A percentile compares a stretch with the other conserved stretches of the same genome.
Evolutionary conservation across 2,888 invertebrate genomes (phyloP).

Genomic region (Tipula lateralis): DNA sequence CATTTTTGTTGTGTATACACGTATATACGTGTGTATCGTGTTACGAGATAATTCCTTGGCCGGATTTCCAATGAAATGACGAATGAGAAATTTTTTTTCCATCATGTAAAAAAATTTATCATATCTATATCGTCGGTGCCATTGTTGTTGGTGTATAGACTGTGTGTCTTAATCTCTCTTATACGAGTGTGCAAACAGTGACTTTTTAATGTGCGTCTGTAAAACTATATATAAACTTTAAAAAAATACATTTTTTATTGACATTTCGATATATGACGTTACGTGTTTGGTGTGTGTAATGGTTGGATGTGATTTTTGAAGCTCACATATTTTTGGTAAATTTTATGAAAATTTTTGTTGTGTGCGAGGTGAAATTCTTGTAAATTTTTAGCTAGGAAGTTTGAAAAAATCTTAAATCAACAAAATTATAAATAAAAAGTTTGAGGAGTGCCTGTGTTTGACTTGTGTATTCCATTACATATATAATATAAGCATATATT

Average conservation of each 20-base stretch:
- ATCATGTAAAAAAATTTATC: not conserved
- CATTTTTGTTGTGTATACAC: not conserved
- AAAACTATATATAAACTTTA: no score
- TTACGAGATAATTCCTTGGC: conserved; percentile 24
- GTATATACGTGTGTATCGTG: not conserved
- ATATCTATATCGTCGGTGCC: not conserved
- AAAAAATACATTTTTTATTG: not conserved
- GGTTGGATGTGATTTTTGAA: not conserved
- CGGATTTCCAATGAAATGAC: conserved; percentile 24
- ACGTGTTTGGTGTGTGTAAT: not conserved
- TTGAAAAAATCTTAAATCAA: not conserved
- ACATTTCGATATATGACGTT: not conserved
- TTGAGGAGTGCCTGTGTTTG: not conserved
- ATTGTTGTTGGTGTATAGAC: not conserved
- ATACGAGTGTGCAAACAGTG: not conserved
- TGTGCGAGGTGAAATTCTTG: conserved; percentile 4
- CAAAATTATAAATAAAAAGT: not conserved
- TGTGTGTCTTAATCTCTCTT: not conserved
- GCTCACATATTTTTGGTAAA: not conserved
- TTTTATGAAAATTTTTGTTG: not conserved
- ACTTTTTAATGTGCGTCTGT: conserved; percentile 20
- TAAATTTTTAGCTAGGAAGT: conserved; percentile 6
- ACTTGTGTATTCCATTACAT: not conserved
- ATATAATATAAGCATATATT: not conserved
- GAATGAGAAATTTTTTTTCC: not conserved